These are phyloP conservation scores for Melanargia galathea DNA, from an alignment of 2,888 invertebrate species.

Conservation along the genomic window DNA sequence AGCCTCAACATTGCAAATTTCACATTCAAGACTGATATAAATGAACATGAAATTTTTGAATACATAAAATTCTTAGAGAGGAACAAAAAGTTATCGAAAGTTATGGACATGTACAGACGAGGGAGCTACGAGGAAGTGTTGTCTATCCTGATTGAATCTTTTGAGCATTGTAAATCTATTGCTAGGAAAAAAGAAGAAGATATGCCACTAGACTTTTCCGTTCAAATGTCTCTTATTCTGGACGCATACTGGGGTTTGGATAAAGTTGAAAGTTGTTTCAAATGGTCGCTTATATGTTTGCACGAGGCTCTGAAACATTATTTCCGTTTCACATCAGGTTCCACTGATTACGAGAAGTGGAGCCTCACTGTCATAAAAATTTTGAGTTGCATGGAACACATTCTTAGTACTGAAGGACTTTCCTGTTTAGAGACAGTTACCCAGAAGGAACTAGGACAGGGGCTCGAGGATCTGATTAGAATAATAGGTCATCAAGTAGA, in stretches of 20 bases:
- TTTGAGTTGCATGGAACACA: constrained; percentile 73
- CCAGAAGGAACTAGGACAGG: constrained; percentile 83
- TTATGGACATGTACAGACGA: constrained; percentile 85
- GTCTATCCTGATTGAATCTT: constrained; percentile 85
- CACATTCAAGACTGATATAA: constrained; percentile 65
- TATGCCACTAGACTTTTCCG: constrained; percentile 80
- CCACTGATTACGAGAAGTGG: constrained; percentile 74
- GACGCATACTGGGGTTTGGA: constrained; percentile 85
- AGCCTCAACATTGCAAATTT: constrained; percentile 65
- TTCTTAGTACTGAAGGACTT: constrained; percentile 69
- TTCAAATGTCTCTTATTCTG: constrained; percentile 83
- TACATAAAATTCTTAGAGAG: constrained; percentile 72
- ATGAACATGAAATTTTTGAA: constrained; percentile 59
- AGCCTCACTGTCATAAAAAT: constrained; percentile 71
- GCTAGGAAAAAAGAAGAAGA: constrained; percentile 70
- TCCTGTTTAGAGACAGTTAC: constrained; percentile 79
- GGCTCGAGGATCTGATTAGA: constrained; percentile 88
- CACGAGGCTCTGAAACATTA: constrained; percentile 88
- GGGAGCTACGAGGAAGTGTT: constrained; percentile 86
- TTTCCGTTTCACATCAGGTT: constrained; percentile 72
- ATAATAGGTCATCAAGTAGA: constrained; percentile 91
- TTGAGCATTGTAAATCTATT: constrained; percentile 78
- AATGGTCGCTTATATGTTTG: constrained; percentile 90
- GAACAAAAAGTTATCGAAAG: constrained; percentile 83
- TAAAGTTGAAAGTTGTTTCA: constrained; percentile 84